phyloP scores from a whole-genome alignment of 2,888 invertebrate genomes.

The Macrophya annulata region DNA sequence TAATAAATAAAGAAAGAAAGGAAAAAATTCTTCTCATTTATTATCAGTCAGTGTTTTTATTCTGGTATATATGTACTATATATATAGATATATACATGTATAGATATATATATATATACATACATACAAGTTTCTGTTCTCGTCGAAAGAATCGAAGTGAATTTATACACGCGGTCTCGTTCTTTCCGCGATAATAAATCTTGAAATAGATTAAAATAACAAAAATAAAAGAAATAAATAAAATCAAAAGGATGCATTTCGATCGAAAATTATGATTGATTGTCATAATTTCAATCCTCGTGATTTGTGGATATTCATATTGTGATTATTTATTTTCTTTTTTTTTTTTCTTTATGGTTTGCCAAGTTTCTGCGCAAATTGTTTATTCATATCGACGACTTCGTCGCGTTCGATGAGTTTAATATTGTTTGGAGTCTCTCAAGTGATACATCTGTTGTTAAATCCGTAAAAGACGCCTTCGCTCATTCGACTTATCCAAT shows the following conservation, averaged over 20 bases:
- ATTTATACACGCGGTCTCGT: neutral
- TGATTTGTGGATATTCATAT: neutral
- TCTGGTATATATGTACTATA: neutral
- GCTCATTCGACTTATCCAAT: constrained; percentile 28
- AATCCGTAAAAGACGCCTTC: constrained; percentile 1
- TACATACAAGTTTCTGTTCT: neutral
- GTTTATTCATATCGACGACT: neutral
- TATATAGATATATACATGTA: no score
- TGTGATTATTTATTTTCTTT: neutral
- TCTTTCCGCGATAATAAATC: neutral
- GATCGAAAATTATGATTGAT: neutral
- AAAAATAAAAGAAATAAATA: neutral
- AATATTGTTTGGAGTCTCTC: constrained; percentile 7
- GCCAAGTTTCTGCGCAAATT: constrained; percentile 2
- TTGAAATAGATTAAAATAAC: neutral
- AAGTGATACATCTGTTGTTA: constrained; percentile 18
- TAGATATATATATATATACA: neutral
- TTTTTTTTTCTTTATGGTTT: neutral
- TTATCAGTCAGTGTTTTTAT: neutral
- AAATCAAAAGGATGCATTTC: neutral
- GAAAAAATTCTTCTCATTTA: neutral
- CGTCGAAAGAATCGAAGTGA: neutral
- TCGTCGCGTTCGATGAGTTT: neutral
- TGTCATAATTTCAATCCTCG: neutral
- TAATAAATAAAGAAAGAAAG: neutral